These are phyloP conservation scores for Zalophus californianus DNA, from an alignment of 2,797 vertebrate species.

Conservation along the genomic window DNA sequence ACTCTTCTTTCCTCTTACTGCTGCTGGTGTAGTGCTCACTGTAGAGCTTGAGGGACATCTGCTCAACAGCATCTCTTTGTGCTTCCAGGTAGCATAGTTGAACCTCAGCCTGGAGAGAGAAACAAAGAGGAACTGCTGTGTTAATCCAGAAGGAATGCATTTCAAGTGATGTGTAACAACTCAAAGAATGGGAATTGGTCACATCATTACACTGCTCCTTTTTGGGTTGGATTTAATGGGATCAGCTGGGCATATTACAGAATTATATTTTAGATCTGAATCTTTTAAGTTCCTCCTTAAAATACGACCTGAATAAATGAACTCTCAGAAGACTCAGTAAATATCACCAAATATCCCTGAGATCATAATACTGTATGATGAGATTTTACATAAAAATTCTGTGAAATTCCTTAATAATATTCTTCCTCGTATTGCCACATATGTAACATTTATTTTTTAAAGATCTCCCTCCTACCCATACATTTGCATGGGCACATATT, in stretches of 20 bases:
- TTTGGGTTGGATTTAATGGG: constrained; percentile 67
- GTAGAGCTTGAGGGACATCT: constrained; percentile 95
- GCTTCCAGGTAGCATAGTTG: constrained; percentile 91
- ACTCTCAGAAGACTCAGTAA: constrained; percentile 74
- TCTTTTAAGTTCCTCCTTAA: constrained; percentile 73
- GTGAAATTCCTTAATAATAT: constrained; percentile 73
- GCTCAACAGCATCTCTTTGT: constrained; percentile 94
- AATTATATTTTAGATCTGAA: constrained; percentile 73
- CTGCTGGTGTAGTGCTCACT: constrained; percentile 90
- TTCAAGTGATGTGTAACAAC: constrained; percentile 77
- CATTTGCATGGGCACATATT: constrained; percentile 4
- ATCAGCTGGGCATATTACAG: constrained; percentile 62
- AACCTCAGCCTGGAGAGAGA: constrained; percentile 91
- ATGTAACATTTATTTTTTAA: constrained; percentile 59
- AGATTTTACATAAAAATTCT: constrained; percentile 72
- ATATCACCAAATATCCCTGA: constrained; percentile 74
- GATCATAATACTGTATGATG: constrained; percentile 61
- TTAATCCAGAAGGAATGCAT: constrained; percentile 83
- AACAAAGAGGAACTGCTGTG: constrained; percentile 81
- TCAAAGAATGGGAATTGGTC: constrained; percentile 64
- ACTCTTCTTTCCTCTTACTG: constrained; percentile 90
- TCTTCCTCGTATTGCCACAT: constrained; percentile 54
- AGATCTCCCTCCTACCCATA: neutral
- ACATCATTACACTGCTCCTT: constrained; percentile 53
- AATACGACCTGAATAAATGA: constrained; percentile 76